Evolutionary conservation across 2,797 vertebrate genomes (phyloP).

Genomic region (Pseudochromis fuscus): DNA sequence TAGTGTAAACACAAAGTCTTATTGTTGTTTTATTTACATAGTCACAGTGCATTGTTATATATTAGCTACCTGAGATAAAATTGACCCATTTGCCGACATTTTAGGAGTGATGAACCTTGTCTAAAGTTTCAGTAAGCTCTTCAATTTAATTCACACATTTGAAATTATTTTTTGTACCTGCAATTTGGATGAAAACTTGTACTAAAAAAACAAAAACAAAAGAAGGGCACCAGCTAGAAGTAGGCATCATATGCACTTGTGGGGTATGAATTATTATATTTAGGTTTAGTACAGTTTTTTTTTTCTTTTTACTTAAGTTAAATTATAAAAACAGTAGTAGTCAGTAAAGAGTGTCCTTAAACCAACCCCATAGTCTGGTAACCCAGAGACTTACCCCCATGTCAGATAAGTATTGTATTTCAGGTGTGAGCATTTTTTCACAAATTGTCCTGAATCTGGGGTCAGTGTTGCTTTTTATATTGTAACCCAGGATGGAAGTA

Average conservation of each 20-base stretch:
- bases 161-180: too few relatives aligned
- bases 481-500: constrained; percentile 93
- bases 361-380: constrained; percentile 90
- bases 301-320: background rate
- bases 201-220: background rate
- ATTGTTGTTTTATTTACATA: background rate
- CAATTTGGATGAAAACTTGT: too few relatives aligned
- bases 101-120: background rate
- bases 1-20: background rate
- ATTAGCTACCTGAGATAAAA: background rate
- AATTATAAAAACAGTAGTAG: background rate
- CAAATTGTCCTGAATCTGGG: constrained; percentile 86
- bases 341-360: constrained; percentile 76
- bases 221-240: background rate
- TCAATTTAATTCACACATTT: too few relatives aligned
- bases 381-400: constrained; percentile 93
- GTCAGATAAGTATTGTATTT: constrained; percentile 93
- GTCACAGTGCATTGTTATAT: background rate
- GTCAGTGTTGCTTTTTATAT: constrained; percentile 88
- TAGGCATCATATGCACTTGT: background rate
- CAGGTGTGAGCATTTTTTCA: constrained; percentile 95
- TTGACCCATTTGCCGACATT: background rate
- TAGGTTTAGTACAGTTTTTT: background rate
- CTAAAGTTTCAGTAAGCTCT: background rate
- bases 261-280: background rate